Percentiles rank a stretch among this genome's conserved stretches.
phyloP scores from a whole-genome alignment of 2,797 vertebrate species.

The Ptychobarbus kaznakovi region DNA sequence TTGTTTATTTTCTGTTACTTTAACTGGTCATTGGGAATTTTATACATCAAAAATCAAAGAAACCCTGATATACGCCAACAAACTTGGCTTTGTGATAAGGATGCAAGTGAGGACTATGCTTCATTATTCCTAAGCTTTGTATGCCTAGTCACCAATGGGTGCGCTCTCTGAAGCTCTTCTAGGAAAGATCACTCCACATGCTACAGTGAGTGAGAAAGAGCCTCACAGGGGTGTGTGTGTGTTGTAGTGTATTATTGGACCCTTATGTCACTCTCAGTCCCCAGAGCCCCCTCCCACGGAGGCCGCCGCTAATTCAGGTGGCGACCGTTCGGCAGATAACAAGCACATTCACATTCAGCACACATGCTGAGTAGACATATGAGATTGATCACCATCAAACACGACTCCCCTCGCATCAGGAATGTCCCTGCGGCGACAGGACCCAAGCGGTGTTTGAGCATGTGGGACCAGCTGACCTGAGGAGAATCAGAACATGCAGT shows the following conservation, averaged over 20 bases:
- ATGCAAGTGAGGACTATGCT: background rate
- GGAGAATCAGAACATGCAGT: slow-evolving; percentile 40
- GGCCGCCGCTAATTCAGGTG: slow-evolving; percentile 14
- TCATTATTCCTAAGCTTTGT: background rate
- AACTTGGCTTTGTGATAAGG: background rate
- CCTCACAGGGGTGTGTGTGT: slow-evolving; percentile 30
- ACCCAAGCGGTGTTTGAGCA: slow-evolving; percentile 25
- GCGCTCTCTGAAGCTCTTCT: background rate
- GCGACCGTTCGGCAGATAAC: slow-evolving; percentile 20
- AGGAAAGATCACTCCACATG: slow-evolving; percentile 6
- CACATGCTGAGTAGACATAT: slow-evolving; percentile 9
- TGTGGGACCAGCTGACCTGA: slow-evolving; percentile 41
- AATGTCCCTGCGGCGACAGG: slow-evolving; percentile 29
- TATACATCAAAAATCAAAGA: background rate
- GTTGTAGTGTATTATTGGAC: slow-evolving; percentile 29
- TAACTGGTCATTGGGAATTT: background rate
- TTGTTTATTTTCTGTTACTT: background rate
- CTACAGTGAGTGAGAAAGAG: slow-evolving; percentile 9
- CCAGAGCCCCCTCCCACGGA: slow-evolving; percentile 36
- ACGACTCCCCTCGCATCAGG: slow-evolving; percentile 24
- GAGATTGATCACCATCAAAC: slow-evolving; percentile 43
- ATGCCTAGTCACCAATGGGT: background rate
- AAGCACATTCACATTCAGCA: slow-evolving; percentile 26
- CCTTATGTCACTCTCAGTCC: slow-evolving; percentile 15
- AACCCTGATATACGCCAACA: background rate